phyloP scores from a whole-genome alignment of 2,888 invertebrate genomes.

The Thyatira batis region DNA sequence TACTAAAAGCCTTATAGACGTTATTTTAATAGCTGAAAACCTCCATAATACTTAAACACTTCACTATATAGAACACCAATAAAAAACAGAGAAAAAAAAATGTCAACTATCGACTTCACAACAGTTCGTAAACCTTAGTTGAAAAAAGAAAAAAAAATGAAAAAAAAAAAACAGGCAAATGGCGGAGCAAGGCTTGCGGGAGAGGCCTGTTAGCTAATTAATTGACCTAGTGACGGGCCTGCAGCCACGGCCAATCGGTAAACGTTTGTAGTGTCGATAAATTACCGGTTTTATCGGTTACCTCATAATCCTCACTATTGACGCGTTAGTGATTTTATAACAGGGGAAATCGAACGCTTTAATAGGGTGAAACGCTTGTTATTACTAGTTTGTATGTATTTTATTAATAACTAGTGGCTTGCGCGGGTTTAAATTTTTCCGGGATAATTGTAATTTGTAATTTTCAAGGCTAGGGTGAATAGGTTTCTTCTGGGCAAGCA shows the following conservation, averaged over 20 bases:
- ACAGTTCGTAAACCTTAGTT: too few species aligned
- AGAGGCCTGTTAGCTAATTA: conserved; percentile 43
- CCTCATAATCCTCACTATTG: background rate
- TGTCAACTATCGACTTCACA: background rate
- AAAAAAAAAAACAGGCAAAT: conserved; percentile 31
- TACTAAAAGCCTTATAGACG: too few species aligned
- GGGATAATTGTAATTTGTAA: too few species aligned
- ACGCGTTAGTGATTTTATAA: background rate
- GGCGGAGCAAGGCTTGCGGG: conserved; percentile 28
- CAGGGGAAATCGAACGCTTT: too few species aligned
- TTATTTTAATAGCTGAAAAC: too few species aligned
- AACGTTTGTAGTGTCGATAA: conserved; percentile 29
- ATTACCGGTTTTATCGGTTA: conserved; percentile 11
- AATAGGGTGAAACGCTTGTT: too few species aligned
- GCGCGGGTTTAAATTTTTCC: too few species aligned
- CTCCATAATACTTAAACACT: too few species aligned
- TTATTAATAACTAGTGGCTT: too few species aligned
- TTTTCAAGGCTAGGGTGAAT: too few species aligned
- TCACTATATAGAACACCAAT: background rate
- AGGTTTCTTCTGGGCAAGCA: too few species aligned
- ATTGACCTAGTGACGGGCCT: conserved; percentile 39
- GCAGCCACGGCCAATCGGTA: conserved; percentile 33
- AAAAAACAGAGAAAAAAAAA: background rate
- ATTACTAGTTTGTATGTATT: too few species aligned
- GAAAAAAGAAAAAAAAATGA: background rate